Base-by-base conservation (phyloP, 2,113 vertebrate genomes). In the Ploceus nigricollis region DNA sequence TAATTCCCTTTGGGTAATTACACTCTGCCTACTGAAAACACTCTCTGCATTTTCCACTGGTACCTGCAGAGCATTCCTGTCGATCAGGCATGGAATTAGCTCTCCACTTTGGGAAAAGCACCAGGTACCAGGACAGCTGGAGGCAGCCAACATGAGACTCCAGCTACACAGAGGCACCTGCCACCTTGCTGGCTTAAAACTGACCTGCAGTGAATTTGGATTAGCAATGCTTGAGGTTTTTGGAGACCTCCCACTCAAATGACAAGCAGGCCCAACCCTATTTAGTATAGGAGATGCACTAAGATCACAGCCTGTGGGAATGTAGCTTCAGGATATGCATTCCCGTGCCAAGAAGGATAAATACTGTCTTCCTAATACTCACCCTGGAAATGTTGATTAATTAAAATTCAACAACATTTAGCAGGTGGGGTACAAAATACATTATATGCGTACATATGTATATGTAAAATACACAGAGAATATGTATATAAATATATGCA, bases 1-100 rank as follows among this genome's bases (percentile, higher is more conserved):
- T 93, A 88, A 96, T 93, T 96, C 96, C 94, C 95, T 92, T 31
- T 35, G 92, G 92, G 94, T 93, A 94, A 93, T 95, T 95, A 90
- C 2, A 4, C 51, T 88, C 90, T 94, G 82, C 90, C 93, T 89
- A 58, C 79, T 58, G 76, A 73, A 92, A 93, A 90, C 63, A 90
- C 54, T 35, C 63, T 20, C 85, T 64, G 48, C 70, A 13, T 85
- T 72, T 88, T 60, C 76, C 50, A 33, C 63, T 27, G 71, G 76
- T 86, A 83, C 89, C 94, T 90, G 80, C 82, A 22, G 76, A 86
- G 72, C 57, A 13, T 22, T 69, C 58, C 71, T 61, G 75, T 35
- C 1, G 0, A 37, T 87, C 90, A 65, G 73, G 53, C 63, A 40
- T 42, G 9, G 57, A 70, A 53, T 25, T 21, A 61, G 18, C 48